Conservation (phyloP, 2,113 vertebrate species). For the Vidua macroura region DNA sequence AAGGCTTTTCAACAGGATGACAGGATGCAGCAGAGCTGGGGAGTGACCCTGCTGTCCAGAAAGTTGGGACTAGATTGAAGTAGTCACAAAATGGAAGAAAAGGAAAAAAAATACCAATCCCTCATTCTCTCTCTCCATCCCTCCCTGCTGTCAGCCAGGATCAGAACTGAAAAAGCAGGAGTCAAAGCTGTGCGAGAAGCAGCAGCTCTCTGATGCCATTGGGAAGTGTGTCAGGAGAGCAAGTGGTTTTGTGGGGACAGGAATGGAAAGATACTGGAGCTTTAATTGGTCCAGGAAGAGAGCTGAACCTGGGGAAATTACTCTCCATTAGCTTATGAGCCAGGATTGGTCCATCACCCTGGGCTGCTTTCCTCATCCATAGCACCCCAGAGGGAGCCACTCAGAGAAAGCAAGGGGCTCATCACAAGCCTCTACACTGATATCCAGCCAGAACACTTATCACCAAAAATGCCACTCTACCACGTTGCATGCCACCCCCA, state of each 20-base stretch:
- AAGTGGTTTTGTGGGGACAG: background rate
- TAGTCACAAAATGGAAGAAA: background rate
- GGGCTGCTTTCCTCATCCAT: background rate
- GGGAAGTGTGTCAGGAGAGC: background rate
- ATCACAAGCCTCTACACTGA: background rate
- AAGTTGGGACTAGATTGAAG: background rate
- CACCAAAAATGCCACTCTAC: background rate
- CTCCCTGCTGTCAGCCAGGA: background rate
- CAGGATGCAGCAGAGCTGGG: background rate
- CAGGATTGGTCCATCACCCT: background rate
- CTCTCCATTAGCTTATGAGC: rapidly evolving
- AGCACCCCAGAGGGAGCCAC: background rate
- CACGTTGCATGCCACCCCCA: rapidly evolving
- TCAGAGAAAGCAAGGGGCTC: background rate
- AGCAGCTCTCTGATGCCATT: background rate
- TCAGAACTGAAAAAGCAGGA: background rate
- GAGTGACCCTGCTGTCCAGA: background rate
- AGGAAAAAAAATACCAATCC: background rate
- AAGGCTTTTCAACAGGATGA: background rate
- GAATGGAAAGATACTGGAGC: rapidly evolving
- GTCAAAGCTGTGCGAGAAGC: background rate
- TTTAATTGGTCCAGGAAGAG: background rate
- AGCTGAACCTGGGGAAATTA: background rate
- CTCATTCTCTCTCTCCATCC: background rate
- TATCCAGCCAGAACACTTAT: background rate